Evolutionary conservation across 2,797 vertebrate genomes (phyloP), one percentile per base, ranked within the genome.

Genomic region (Tenualosa ilisha): DNA sequence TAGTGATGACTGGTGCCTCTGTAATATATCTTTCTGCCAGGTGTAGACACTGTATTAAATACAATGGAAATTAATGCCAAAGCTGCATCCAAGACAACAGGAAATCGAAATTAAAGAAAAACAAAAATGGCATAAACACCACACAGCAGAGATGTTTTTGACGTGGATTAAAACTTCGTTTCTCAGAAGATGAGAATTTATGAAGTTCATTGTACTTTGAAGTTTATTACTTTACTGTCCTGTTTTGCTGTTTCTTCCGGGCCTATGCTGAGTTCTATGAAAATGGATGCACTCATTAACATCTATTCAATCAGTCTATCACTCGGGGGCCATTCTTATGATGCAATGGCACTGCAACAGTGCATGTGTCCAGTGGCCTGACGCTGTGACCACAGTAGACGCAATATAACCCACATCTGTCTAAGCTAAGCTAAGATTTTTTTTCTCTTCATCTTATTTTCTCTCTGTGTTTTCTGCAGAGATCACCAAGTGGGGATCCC

Each of bases 121-220:
- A 51, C 7, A 51, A 9, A 51, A 12, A 46, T 2, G 3, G 46
- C 7, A 46, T 46, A 51, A 51, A 12, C 50, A 51, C 50, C 50
- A 51, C 50, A 51, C 50, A 51, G 50, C 50, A 9, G 4, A 49
- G 46, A 49, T 49, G 46, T 49, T 49, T 49, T 49, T 49, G 4
- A 49, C 7, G 46, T 20, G 17, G 37, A 79, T 20, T 43, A 22
- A 79, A 43, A 43, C 37, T 46, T 43, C 17, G 7, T 51, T 51
- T 51, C 37, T 79, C 72, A 79, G 72, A 40, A 22, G 1, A 79
- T 79, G 40, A 79, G 37, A 72, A 72, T 72, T 72, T 72, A 72
- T 15, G 72, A 79, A 6, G 31, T 75, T 37, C 37, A 75, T 68
- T 68, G 24, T 7, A 68, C 68, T 40, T 40, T 75, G 0, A 46